Percentiles rank a stretch among this genome's conserved stretches.
These are phyloP conservation scores for Bactericera cockerelli DNA, from an alignment of 1,140 invertebrate genomes.

Conservation along the genomic window DNA sequence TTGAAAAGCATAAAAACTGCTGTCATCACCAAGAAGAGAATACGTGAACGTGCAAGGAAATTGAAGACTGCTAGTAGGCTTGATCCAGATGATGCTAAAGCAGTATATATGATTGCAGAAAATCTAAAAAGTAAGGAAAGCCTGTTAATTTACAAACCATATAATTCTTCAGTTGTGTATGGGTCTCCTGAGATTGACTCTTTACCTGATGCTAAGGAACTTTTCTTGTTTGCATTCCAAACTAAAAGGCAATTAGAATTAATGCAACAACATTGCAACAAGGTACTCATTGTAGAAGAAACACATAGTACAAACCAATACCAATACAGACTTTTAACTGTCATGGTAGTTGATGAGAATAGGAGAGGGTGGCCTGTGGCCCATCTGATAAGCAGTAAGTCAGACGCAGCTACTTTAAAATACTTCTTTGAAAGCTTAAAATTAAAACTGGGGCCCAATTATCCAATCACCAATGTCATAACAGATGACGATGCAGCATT, in stretches of 20 bases:
- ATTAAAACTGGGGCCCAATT: background rate
- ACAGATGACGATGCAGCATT: too few relatives aligned
- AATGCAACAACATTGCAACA: background rate
- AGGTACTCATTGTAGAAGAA: background rate
- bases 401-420: background rate
- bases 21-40: too few relatives aligned
- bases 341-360: background rate
- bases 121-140: too few relatives aligned
- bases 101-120: background rate
- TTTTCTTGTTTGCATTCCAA: slow-evolving; percentile 3
- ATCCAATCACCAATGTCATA: too few relatives aligned
- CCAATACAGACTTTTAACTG: background rate
- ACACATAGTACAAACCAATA: slow-evolving; percentile 2
- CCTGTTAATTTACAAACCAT: too few relatives aligned
- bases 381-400: background rate
- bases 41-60: too few relatives aligned
- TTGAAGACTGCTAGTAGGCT: too few relatives aligned
- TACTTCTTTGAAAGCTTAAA: background rate
- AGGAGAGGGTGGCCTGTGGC: background rate
- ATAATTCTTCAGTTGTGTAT: too few relatives aligned
- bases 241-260: background rate
- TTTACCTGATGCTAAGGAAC: background rate
- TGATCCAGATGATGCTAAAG: background rate
- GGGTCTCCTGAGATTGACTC: too few relatives aligned
- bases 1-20: too few relatives aligned